phyloP scores from a whole-genome alignment of 2,888 invertebrate species.

The Xylophagus ater region DNA sequence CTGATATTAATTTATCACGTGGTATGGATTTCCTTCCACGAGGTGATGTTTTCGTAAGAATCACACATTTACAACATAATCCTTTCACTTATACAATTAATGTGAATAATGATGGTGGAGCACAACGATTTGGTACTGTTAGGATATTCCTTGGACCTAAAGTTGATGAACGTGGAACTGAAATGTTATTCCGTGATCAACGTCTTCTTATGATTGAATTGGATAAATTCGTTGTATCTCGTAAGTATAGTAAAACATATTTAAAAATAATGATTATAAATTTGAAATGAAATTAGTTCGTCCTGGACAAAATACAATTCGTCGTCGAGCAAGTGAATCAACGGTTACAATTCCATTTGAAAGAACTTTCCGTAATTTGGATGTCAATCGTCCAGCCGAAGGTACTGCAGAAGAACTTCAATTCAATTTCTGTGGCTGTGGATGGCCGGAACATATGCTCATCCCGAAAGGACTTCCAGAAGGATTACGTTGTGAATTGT shows the following conservation, averaged over 20 bases:
- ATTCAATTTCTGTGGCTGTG: too few relatives aligned
- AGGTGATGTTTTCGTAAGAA: slow-evolving; percentile 55
- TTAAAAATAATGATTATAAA: too few relatives aligned
- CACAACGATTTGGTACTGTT: slow-evolving; percentile 47
- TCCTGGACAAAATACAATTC: slow-evolving; percentile 55
- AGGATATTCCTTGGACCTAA: slow-evolving; percentile 57
- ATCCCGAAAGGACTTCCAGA: slow-evolving; percentile 56
- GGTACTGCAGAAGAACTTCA: slow-evolving; percentile 42
- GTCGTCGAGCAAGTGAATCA: slow-evolving; percentile 55
- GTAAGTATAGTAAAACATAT: slow-evolving; percentile 47
- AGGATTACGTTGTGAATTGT: too few relatives aligned
- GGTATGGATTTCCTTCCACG: slow-evolving; percentile 73
- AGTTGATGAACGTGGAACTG: slow-evolving; percentile 52
- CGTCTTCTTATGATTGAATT: slow-evolving; percentile 53
- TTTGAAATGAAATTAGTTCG: too few relatives aligned
- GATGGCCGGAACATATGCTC: slow-evolving; percentile 77
- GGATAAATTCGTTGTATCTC: slow-evolving; percentile 50
- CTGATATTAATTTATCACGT: too few relatives aligned
- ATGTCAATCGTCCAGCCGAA: slow-evolving; percentile 46
- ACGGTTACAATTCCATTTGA: slow-evolving; percentile 76
- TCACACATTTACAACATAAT: slow-evolving; percentile 66
- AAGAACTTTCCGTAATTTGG: slow-evolving; percentile 63
- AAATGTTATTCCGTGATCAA: slow-evolving; percentile 49
- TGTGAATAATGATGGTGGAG: slow-evolving; percentile 46
- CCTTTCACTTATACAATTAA: slow-evolving; percentile 56